Percentiles rank a stretch among this genome's conserved stretches.
phyloP scores from a whole-genome alignment of 2,888 invertebrate genomes.

The Napeogenes inachia region DNA sequence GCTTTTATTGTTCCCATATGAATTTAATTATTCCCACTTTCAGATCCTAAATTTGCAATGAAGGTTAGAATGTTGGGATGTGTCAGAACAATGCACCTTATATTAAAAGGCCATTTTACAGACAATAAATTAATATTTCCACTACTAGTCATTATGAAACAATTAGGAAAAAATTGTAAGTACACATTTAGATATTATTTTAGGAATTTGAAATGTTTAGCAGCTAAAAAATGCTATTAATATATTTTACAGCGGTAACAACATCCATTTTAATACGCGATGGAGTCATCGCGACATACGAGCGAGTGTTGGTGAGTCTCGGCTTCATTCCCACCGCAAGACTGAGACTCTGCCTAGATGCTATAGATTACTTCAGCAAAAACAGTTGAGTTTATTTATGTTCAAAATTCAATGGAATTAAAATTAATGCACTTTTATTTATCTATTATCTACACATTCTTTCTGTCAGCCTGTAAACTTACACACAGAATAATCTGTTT shows the following conservation, averaged over 20 bases:
- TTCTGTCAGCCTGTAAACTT: neutral
- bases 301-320: slow-evolving; percentile 77
- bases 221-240: too few species aligned
- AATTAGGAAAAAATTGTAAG: slow-evolving; percentile 79
- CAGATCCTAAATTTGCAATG: slow-evolving; percentile 80
- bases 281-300: slow-evolving; percentile 78
- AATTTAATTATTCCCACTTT: slow-evolving; percentile 25
- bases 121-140: slow-evolving; percentile 78
- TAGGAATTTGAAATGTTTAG: too few species aligned
- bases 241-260: slow-evolving; percentile 55
- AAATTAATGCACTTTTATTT: neutral
- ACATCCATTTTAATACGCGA: slow-evolving; percentile 77
- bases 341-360: slow-evolving; percentile 80
- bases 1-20: too few species aligned
- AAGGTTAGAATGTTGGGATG: slow-evolving; percentile 80
- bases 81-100: slow-evolving; percentile 78
- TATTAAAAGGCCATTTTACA: slow-evolving; percentile 78
- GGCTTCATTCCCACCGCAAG: slow-evolving; percentile 80
- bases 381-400: slow-evolving; percentile 72
- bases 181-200: slow-evolving; percentile 14
- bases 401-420: neutral
- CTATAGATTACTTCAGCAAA: slow-evolving; percentile 82
- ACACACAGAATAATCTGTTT: too few species aligned
- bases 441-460: neutral
- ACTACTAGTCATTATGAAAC: slow-evolving; percentile 77